Evolutionary conservation across 2,797 vertebrate species (phyloP).

Genomic region (Myotis vivesi): DNA sequence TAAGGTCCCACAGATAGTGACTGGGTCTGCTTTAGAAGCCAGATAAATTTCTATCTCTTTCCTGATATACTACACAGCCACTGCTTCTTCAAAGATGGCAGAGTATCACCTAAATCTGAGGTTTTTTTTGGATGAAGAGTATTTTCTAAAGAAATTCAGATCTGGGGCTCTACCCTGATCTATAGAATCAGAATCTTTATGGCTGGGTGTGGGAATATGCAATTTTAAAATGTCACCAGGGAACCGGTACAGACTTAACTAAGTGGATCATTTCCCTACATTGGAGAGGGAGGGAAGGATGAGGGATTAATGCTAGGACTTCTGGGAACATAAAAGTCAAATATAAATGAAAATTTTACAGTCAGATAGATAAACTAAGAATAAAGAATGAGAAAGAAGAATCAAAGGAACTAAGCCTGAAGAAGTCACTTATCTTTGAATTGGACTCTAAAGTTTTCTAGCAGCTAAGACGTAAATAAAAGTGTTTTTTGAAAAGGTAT

Average conservation of each 20-base stretch:
- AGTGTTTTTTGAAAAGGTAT: not conserved
- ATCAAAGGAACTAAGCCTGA: not conserved
- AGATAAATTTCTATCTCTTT: not conserved
- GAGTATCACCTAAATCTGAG: not conserved
- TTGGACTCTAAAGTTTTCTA: not conserved
- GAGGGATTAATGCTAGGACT: not conserved
- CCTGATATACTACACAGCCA: not conserved
- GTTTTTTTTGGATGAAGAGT: not conserved
- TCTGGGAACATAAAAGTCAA: not conserved
- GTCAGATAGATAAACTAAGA: not conserved
- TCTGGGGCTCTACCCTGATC: not conserved
- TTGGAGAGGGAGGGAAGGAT: not conserved
- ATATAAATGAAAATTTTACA: not conserved
- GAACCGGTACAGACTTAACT: not conserved
- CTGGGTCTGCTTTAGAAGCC: not conserved
- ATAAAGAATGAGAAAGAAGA: not conserved
- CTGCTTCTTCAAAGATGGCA: not conserved
- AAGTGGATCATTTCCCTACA: not conserved
- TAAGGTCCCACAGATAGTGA: not conserved
- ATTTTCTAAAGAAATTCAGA: not conserved
- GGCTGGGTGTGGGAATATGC: not conserved
- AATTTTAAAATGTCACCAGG: not conserved
- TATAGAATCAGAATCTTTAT: not conserved
- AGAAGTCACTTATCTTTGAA: not conserved
- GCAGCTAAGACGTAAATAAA: constrained; percentile 17